phyloP scores from a whole-genome alignment of 2,113 vertebrate species.

The Arvicanthis niloticus region DNA sequence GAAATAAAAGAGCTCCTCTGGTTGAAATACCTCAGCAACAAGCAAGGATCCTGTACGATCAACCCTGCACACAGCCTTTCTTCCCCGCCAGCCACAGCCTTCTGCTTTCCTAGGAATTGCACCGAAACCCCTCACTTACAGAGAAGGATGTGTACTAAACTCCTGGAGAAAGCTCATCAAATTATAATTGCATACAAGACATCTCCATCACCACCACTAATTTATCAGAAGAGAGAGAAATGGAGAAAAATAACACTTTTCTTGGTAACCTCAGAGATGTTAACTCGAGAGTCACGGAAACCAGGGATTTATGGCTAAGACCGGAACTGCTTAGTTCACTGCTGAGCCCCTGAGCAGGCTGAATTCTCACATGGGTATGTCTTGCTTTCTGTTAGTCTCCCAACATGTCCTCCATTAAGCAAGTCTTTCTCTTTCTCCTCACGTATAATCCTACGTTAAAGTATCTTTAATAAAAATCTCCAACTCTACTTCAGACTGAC shows the following conservation, averaged over 20 bases:
- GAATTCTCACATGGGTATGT: too few species aligned
- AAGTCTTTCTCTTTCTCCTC: not conserved
- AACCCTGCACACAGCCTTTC: not conserved
- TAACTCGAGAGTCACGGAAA: not conserved
- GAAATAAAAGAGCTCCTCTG: not conserved
- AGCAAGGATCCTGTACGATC: too few species aligned
- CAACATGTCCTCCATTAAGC: not conserved
- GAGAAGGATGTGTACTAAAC: not conserved
- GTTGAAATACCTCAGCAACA: not conserved
- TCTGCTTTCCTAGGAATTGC: not conserved
- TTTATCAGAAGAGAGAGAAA: not conserved
- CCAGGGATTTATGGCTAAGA: too few species aligned
- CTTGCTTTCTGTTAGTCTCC: not conserved
- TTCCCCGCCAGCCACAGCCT: not conserved
- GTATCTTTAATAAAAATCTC: not conserved
- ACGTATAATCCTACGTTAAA: not conserved
- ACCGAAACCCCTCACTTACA: not conserved
- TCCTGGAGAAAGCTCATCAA: not conserved
- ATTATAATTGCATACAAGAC: not conserved
- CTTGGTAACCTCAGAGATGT: not conserved
- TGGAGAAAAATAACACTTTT: too few species aligned
- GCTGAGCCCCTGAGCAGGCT: not conserved
- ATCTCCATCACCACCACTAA: not conserved
- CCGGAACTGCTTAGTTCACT: too few species aligned
- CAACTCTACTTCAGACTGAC: not conserved